phyloP scores from a whole-genome alignment of 2,113 vertebrate species.

The Limanda limanda region DNA sequence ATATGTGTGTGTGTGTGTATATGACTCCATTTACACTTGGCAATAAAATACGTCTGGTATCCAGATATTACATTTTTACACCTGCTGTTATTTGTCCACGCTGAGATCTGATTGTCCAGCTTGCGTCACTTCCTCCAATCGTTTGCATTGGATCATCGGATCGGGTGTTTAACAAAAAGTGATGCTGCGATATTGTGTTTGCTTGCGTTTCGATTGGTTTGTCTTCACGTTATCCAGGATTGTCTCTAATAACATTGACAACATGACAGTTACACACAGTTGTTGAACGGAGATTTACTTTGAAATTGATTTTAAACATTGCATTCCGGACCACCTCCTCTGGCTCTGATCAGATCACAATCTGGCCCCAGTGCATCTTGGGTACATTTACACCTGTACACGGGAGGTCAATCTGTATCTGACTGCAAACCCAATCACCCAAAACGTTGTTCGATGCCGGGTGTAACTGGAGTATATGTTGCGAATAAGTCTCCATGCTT shows the following conservation, averaged over 20 bases:
- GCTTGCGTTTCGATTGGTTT: not conserved
- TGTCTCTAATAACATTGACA: not conserved
- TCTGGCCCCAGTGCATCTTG: not conserved
- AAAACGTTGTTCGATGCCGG: not conserved
- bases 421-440: not conserved
- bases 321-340: not conserved
- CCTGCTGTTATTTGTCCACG: not conserved
- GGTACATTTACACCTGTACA: not conserved
- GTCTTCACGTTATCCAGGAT: not conserved
- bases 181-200: not conserved
- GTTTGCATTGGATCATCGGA: not conserved
- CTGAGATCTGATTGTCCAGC: not conserved
- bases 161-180: not conserved
- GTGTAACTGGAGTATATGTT: not conserved
- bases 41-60: not conserved
- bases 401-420: not conserved
- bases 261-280: not conserved
- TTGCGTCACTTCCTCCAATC: not conserved
- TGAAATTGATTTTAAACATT: not conserved
- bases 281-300: not conserved
- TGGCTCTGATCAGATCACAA: not conserved
- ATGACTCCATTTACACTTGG: not conserved
- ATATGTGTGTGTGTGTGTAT: not conserved
- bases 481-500: conserved; percentile 11
- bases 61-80: not conserved